A percentile compares a stretch with the other conserved stretches of the same genome.
Conservation (phyloP, 2,888 invertebrate genomes). For the Tortrix viridana region DNA sequence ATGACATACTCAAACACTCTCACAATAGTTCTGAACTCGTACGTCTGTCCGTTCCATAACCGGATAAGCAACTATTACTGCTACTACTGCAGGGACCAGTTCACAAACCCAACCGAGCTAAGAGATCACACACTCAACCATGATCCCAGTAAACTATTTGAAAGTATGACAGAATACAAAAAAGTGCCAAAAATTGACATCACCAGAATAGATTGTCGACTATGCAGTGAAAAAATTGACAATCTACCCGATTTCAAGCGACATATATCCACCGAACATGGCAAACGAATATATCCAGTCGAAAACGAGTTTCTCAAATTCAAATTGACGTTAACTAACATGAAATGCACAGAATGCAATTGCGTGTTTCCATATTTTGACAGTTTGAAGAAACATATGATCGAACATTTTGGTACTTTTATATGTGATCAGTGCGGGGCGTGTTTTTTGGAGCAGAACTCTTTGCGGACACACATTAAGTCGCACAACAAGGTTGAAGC, state of each 20-base stretch:
- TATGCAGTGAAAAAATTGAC: constrained; percentile 67
- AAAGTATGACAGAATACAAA: constrained; percentile 64
- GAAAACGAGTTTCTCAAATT: constrained; percentile 71
- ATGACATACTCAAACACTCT: constrained; percentile 65
- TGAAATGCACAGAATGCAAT: constrained; percentile 69
- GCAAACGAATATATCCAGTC: constrained; percentile 54
- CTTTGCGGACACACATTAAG: constrained; percentile 72
- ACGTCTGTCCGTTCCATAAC: constrained; percentile 70
- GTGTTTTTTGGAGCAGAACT: constrained; percentile 74
- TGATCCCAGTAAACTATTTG: constrained; percentile 61
- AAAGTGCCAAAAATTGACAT: constrained; percentile 76
- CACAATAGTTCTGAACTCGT: constrained; percentile 66
- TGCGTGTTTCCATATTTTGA: constrained; percentile 69
- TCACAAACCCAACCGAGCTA: constrained; percentile 68
- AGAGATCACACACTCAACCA: constrained; percentile 69
- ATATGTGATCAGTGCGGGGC: constrained; percentile 75
- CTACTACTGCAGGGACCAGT: constrained; percentile 73
- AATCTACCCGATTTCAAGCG: constrained; percentile 59
- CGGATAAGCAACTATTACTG: constrained; percentile 75
- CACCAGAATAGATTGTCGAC: constrained; percentile 69
- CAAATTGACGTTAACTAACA: constrained; percentile 60
- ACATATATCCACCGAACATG: constrained; percentile 60
- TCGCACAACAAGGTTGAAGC: constrained; percentile 74
- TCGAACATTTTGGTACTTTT: constrained; percentile 69
- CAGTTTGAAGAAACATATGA: constrained; percentile 70